Base-by-base conservation (phyloP, 2,888 invertebrate genomes). In the Mongoloraphidia duomilia region DNA sequence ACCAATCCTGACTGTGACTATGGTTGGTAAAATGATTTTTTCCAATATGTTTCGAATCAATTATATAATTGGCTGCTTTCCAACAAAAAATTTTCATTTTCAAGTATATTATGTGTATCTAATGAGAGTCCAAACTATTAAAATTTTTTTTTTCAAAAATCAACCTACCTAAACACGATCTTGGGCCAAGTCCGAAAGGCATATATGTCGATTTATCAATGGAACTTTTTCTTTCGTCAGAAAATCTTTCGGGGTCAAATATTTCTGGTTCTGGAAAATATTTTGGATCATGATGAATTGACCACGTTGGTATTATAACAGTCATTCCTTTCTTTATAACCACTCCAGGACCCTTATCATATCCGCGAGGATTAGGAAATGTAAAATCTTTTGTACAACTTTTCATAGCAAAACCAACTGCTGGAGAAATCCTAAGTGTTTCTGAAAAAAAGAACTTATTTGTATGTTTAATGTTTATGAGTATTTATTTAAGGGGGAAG, bases 141-240 rank as follows among this genome's bases (percentile, higher is more conserved):
- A 17, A 17, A 17, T 17, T 3, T 17, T 17, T 17, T 17, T 47
- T 54, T 55, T 39, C 13, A 39, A 39, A 10, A 38, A 38, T 38
- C 12, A 14, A 14, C 40, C 17, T 39, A 39, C 40, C 40, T 14
- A 39, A 14, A n/a, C 40, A 39, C 8, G 10, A 2, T 39, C 40
- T n/a, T 39, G 40, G 40, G 17, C 40, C 40, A 2, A 39, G 11
- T n/a, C 40, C 40, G 17, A 39, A 39, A 39, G 40, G 40, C 40
- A 39, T 39, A n/a, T n/a, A 39, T 17, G 40, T 39, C 12, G 12
- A 39, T 39, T 12, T 9, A 10, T 39, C 9, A 39, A 39, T 39
- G n/a, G 8, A 14, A 14, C 40, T 17, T 39, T 39, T 39, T 14
- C 17, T n/a, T 39, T 39, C 40, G 17, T 39, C 40, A 14, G 40